phyloP scores from a whole-genome alignment of 1,140 invertebrate species.

The Trichonephila clavata region DNA sequence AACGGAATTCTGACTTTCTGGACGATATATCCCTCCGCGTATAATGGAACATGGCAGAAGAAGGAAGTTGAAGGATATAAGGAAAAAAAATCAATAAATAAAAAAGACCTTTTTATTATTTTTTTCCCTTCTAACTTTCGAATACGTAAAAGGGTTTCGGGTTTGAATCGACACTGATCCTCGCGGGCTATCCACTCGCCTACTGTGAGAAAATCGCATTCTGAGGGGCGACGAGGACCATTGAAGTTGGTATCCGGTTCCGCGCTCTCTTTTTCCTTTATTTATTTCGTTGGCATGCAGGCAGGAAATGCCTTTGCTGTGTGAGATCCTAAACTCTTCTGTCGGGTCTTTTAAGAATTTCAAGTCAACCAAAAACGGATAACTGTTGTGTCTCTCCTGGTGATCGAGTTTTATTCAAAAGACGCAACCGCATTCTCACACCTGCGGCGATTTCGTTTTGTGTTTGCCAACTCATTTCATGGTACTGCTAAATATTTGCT shows the following conservation, averaged over 20 bases:
- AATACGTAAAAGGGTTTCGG: constrained; percentile 52
- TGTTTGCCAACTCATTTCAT: constrained; percentile 1
- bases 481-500: background rate
- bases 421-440: background rate
- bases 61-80: background rate
- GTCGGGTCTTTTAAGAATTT: constrained; percentile 21
- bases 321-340: constrained; percentile 28
- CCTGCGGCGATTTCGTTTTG: background rate
- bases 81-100: background rate
- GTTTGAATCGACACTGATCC: constrained; percentile 27
- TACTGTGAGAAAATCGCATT: background rate
- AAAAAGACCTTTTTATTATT: background rate
- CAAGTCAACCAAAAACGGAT: constrained; percentile 11
- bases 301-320: constrained; percentile 21
- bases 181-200: background rate
- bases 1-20: constrained; percentile 50
- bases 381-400: background rate
- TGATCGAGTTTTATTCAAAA: constrained; percentile 8
- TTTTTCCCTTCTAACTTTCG: background rate
- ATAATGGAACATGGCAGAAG: constrained; percentile 50
- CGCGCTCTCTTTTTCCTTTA: background rate
- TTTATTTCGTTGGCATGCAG: constrained; percentile 11
- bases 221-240: background rate
- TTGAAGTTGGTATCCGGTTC: constrained; percentile 11
- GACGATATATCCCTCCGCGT: background rate